Evolutionary conservation across 2,888 invertebrate species (phyloP).

Genomic region (Pristionchus fissidentatus): DNA sequence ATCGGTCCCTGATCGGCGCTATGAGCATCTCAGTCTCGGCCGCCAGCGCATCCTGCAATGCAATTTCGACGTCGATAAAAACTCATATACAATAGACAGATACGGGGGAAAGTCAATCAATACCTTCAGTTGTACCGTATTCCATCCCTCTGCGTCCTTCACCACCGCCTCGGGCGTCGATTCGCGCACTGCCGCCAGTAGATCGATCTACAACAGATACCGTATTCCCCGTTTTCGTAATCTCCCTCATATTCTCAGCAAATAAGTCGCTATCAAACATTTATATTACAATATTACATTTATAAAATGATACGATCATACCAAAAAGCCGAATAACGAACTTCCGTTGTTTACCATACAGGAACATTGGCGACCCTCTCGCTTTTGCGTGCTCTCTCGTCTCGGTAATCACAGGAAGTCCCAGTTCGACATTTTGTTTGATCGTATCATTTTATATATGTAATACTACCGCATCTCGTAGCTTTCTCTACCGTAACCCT

Average conservation of each 20-base stretch:
- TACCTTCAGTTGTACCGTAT: slow-evolving; percentile 40
- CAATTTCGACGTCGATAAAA: neutral
- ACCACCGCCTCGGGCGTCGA: neutral
- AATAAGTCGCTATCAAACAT: too few species aligned
- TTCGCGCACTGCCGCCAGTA: slow-evolving; percentile 33
- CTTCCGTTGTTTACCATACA: too few species aligned
- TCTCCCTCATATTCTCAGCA: too few species aligned
- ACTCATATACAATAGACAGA: neutral
- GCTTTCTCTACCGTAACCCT: too few species aligned
- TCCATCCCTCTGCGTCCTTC: neutral
- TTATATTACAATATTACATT: too few species aligned
- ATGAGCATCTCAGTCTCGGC: slow-evolving; percentile 5
- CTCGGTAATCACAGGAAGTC: too few species aligned
- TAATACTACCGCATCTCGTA: too few species aligned
- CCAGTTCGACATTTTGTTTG: too few species aligned
- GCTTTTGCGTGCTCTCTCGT: too few species aligned
- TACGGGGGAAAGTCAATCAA: neutral
- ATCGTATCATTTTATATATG: too few species aligned
- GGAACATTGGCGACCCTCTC: too few species aligned
- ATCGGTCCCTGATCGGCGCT: slow-evolving; percentile 18
- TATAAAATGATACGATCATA: neutral
- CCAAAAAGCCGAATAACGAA: too few species aligned
- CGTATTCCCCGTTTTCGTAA: neutral
- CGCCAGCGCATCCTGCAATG: slow-evolving; percentile 22
- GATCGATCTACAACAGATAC: slow-evolving; percentile 37